Percentiles rank a stretch among this genome's conserved stretches.
Evolutionary conservation across 2,888 invertebrate genomes (phyloP).

Genomic region (Cosmopolites sordidus): DNA sequence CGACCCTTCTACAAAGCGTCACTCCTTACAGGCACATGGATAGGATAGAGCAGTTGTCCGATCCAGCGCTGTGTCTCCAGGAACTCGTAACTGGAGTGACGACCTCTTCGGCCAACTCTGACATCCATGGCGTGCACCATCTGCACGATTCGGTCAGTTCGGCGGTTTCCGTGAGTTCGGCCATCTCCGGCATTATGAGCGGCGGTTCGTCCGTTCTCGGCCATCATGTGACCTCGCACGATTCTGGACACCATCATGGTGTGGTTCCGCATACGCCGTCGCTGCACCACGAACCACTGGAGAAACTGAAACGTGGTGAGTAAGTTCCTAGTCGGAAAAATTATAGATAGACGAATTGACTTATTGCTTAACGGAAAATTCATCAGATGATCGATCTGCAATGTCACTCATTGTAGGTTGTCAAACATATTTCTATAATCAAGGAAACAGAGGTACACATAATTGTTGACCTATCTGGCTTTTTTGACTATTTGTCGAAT

Average conservation of each 20-base stretch:
- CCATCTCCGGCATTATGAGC: conserved; percentile 56
- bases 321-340: conserved; percentile 37
- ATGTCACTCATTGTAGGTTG: no score
- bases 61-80: conserved; percentile 69
- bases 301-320: conserved; percentile 77
- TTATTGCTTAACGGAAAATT: no score
- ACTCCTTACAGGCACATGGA: conserved; percentile 49
- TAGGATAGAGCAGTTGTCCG: conserved; percentile 64
- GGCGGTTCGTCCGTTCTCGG: conserved; percentile 51
- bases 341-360: no score
- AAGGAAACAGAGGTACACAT: no score
- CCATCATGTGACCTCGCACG: conserved; percentile 48
- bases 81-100: conserved; percentile 63
- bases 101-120: conserved; percentile 51
- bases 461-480: no score
- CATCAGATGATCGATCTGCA: no score
- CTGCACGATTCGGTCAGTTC: conserved; percentile 52
- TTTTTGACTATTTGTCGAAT: no score
- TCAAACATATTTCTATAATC: no score
- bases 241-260: conserved; percentile 52
- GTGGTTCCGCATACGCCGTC: conserved; percentile 36
- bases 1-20: conserved; percentile 23
- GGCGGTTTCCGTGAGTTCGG: conserved; percentile 56
- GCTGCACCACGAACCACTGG: conserved; percentile 66
- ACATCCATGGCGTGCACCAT: conserved; percentile 53